phyloP scores from a whole-genome alignment of 2,888 invertebrate genomes.

The Coleophora deauratella region DNA sequence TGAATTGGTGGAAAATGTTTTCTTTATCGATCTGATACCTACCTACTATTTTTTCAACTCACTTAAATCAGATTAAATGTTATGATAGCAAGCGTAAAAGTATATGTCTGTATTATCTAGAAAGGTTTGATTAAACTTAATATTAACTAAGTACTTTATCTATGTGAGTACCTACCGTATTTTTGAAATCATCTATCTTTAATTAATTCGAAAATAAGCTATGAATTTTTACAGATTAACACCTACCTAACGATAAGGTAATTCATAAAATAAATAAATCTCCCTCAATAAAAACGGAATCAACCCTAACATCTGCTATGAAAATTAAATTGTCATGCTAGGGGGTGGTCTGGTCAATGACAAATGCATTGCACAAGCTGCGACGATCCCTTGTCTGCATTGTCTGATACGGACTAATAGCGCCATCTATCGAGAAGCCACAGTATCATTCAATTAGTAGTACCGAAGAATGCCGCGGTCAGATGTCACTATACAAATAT shows the following conservation, averaged over 20 bases:
- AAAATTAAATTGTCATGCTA: constrained; percentile 58
- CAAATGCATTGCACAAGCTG: constrained; percentile 50
- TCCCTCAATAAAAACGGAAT: constrained; percentile 5
- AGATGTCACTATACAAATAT: constrained; percentile 28
- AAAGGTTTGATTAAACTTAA: no score
- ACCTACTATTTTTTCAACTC: no score
- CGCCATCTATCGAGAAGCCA: constrained; percentile 60
- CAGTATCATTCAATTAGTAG: constrained; percentile 36
- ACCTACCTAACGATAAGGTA: background rate
- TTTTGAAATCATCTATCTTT: no score
- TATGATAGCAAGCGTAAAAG: no score
- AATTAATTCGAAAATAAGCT: no score
- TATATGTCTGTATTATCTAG: no score
- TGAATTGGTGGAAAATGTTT: no score
- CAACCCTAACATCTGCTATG: constrained; percentile 26
- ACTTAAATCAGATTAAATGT: no score
- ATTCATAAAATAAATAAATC: background rate
- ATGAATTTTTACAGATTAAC: background rate
- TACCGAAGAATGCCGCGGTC: constrained; percentile 23
- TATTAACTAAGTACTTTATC: no score
- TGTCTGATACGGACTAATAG: constrained; percentile 50
- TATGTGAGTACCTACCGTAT: no score
- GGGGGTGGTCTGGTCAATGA: constrained; percentile 36
- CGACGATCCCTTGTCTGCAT: constrained; percentile 36
- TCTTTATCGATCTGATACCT: no score